Evolutionary conservation across 2,888 invertebrate species (phyloP).

Genomic region (Merodon equestris): DNA sequence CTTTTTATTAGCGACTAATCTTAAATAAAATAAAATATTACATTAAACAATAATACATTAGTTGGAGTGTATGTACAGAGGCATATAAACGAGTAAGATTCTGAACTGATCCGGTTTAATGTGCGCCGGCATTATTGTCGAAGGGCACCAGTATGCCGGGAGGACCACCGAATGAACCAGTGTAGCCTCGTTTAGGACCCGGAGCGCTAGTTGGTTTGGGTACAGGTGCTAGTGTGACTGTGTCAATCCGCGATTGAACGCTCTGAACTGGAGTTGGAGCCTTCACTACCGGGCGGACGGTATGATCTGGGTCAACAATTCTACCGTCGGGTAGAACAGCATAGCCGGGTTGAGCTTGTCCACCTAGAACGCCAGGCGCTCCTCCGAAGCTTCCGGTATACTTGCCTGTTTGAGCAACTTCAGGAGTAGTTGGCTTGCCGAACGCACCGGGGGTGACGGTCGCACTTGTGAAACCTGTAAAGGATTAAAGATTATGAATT

Average conservation of each 20-base stretch:
- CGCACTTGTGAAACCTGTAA: constrained; percentile 45
- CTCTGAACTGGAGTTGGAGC: background rate
- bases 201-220: constrained; percentile 1
- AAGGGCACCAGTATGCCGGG: constrained; percentile 77
- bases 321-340: constrained; percentile 70
- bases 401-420: constrained; percentile 68
- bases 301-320: constrained; percentile 67
- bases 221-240: background rate
- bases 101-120: background rate
- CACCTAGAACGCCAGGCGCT: constrained; percentile 71
- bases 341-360: constrained; percentile 69
- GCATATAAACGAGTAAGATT: constrained; percentile 8
- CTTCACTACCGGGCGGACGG: constrained; percentile 38
- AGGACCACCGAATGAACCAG: constrained; percentile 77
- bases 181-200: constrained; percentile 59
- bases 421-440: constrained; percentile 6
- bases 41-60: constrained; percentile 17
- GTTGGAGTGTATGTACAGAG: constrained; percentile 47
- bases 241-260: constrained; percentile 13
- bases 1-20: constrained; percentile 36
- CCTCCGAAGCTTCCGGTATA: constrained; percentile 77
- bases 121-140: constrained; percentile 72
- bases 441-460: background rate
- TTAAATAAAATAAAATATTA: constrained; percentile 39
- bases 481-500: no score